Conservation (phyloP, 2,113 vertebrate species). For the Myanophis thanlyinensis region DNA sequence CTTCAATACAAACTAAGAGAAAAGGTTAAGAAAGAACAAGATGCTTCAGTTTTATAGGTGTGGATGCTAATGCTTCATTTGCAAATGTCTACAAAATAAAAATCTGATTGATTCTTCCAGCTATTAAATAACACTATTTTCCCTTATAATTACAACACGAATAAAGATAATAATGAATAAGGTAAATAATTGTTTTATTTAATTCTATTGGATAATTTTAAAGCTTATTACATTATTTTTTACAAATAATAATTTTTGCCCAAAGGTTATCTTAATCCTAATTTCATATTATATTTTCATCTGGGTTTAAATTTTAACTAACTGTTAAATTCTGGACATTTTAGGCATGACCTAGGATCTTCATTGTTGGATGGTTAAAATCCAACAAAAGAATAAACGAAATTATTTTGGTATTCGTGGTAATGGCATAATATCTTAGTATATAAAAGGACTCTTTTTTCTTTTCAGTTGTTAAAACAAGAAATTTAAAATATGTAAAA, state of each 20-base stretch:
- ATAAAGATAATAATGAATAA: background rate
- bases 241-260: background rate
- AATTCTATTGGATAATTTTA: background rate
- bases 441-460: background rate
- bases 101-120: constrained; percentile 5
- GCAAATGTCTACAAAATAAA: background rate
- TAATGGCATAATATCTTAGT: background rate
- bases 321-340: background rate
- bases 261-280: background rate
- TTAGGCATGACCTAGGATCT: background rate
- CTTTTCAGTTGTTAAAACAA: background rate
- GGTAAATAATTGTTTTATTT: background rate
- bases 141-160: background rate
- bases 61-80: background rate
- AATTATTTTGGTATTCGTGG: background rate
- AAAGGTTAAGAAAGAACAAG: background rate
- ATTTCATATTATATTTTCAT: background rate
- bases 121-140: background rate
- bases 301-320: background rate
- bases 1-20: background rate
- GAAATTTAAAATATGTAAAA: too few relatives aligned
- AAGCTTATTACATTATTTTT: background rate
- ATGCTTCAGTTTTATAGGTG: background rate
- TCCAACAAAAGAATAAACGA: background rate
- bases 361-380: background rate